Conservation (phyloP, 1,140 invertebrate genomes). For the Ostrea edulis region DNA sequence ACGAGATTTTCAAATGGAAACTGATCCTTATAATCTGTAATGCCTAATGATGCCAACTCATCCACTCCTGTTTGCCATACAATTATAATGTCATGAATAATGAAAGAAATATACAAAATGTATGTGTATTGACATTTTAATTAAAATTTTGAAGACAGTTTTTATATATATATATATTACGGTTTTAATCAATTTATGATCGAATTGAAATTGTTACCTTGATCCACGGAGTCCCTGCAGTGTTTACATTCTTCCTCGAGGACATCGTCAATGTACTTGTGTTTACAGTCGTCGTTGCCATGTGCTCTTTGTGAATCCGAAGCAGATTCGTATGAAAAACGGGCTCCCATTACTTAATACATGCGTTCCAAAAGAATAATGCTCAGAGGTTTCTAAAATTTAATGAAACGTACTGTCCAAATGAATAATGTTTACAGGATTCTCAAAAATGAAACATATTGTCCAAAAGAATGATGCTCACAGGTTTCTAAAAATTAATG, state of each 20-base stretch:
- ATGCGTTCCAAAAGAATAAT: too few relatives aligned
- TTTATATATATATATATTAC: too few relatives aligned
- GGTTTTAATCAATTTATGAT: too few relatives aligned
- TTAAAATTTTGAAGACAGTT: not conserved
- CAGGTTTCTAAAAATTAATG: too few relatives aligned
- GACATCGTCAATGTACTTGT: not conserved
- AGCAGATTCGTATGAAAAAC: too few relatives aligned
- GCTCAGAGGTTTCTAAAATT: too few relatives aligned
- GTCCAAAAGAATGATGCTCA: too few relatives aligned
- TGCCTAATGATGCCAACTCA: not conserved
- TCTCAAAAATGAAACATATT: too few relatives aligned
- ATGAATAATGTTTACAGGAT: too few relatives aligned
- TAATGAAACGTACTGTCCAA: too few relatives aligned
- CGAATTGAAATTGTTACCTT: not conserved
- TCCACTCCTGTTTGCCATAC: not conserved
- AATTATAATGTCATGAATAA: too few relatives aligned
- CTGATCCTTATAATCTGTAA: not conserved
- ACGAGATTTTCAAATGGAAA: conserved; percentile 60
- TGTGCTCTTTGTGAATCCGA: not conserved
- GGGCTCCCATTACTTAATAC: too few relatives aligned
- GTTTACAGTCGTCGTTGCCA: not conserved
- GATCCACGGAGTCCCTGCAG: not conserved
- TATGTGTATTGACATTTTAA: not conserved
- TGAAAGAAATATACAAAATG: not conserved
- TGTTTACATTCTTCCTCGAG: not conserved